phyloP scores from a whole-genome alignment of 37 sponge, comb jelly and placozoan species.

The Aplysina aerophoba region DNA sequence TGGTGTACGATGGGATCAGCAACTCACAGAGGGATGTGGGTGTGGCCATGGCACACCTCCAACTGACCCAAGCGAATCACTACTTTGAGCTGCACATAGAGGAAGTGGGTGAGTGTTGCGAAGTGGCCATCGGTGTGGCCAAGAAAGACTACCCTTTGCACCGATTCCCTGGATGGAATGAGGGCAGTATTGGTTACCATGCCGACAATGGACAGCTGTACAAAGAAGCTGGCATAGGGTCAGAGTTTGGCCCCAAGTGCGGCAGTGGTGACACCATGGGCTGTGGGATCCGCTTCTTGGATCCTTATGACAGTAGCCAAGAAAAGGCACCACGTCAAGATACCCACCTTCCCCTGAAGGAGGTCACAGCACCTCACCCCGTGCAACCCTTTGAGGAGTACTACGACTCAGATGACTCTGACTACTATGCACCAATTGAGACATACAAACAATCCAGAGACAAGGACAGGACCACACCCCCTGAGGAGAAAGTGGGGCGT shows the following conservation, averaged over 20 bases:
- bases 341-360: neutral
- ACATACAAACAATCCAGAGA: neutral
- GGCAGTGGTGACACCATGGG: constrained; percentile 69
- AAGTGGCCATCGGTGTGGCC: constrained; percentile 80
- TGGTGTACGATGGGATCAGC: constrained; percentile 68
- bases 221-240: constrained; percentile 58
- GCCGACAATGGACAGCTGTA: constrained; percentile 77
- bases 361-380: neutral
- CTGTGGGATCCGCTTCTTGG: constrained; percentile 68
- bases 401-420: constrained; percentile 28
- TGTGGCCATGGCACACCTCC: constrained; percentile 58
- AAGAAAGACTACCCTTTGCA: constrained; percentile 65
- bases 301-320: constrained; percentile 4
- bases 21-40: constrained; percentile 65
- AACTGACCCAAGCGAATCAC: constrained; percentile 51
- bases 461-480: neutral
- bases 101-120: constrained; percentile 61
- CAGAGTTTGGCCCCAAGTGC: constrained; percentile 71
- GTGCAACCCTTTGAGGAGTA: neutral
- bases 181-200: constrained; percentile 76
- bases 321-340: neutral
- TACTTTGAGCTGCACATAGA: constrained; percentile 85
- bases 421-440: neutral
- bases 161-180: constrained; percentile 76
- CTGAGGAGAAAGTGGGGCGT: constrained; percentile 14